Base-by-base conservation (phyloP, 1,140 invertebrate species). In the Pogonomyrmex californicus region DNA sequence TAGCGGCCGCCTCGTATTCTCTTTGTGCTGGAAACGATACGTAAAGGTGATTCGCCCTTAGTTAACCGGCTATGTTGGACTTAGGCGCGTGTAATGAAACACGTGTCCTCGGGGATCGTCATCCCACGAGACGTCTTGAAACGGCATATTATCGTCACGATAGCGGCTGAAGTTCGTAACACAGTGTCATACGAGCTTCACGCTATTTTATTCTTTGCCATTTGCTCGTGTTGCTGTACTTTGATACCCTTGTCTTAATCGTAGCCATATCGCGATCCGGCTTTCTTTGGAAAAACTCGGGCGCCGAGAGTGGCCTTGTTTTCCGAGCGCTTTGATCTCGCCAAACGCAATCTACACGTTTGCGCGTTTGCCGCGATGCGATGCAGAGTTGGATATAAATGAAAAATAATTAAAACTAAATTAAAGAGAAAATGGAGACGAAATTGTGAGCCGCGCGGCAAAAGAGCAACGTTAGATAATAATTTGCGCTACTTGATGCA, bases 311-410 rank as follows among this genome's bases (percentile, higher is more conserved):
- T 86, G 83, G 44, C 70, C 70, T 89, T 85, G 88, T 86, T 90
- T 81, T 58, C 87, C 75, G 41, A 81, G 82, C 62, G 85, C 87
- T 90, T 90, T 90, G 83, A 90, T 89, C 87, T 82, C 70, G 56
- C 71, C 77, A 75, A 85, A 83, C 54, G 79, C 68, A 83, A 75
- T 83, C 68, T 83, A 41, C 68, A 38, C 68, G 60, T 78, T 65
- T 65, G 76, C 60, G 30, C 75, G 76, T 38, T 38, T 38, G 51
- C 60, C 47, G 30, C 10, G 23, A 70, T 33, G 12, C 51, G 47
- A 73, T 23, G 36, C 33, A 65, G 23, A 23, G 76, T 44, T 38
- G 66, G 51, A 33, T 83, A 44, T 73, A 83, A 83, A 75, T 75
- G 68, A 73, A 83, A 83, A 75, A 83, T 83, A 75, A 83, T 41